Base-by-base conservation (phyloP, 2,113 vertebrate genomes). In the Chlorocebus sabaeus region DNA sequence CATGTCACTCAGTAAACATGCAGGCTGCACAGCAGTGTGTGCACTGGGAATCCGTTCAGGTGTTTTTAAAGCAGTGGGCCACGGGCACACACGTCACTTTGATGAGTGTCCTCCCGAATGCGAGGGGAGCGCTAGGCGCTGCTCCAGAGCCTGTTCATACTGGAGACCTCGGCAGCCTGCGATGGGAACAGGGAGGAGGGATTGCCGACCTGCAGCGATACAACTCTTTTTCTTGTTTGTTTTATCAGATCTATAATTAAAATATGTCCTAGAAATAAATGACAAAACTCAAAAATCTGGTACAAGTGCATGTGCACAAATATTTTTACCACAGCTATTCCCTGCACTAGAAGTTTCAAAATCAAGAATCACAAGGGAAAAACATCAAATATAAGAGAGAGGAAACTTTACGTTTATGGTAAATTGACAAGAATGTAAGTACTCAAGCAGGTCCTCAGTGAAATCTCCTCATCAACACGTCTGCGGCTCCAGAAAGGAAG, bases 341-440 rank as follows among this genome's bases (percentile, higher is more conserved):
- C 59, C 43, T 72, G 3, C 8, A 14, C n/a, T 61, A n/a, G 55
- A 81, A n/a, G 2, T 20, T 48, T 81, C 35, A 30, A 88, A 76
- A 43, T 55, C 14, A 14, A 55, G 57, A 9, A 23, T 90, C 18
- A 64, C 35, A 81, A 43, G 89, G 38, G 95, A 67, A 35, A 81
- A 43, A 89, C 22, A 6, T 25, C 11, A 81, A 95, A 86, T 97
- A 90, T 43, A 10, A 4, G 2, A 0, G 81, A 86, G 92, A 90
- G 86, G 94, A 64, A 95, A 90, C 88, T 61, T 92, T 85, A 73
- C 35, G 73, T 16, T 72, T 23, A 10, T 38, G 27, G 40, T 78
- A 96, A 96, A 96, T 81, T 93, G 50, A 84, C 97, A 73, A 76
- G 89, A 95, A 97, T 89, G 22, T 86, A 94, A 83, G 76, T 89